Evolutionary conservation across 30 jellyfish, hydroid and myxozoan species (phyloP), one percentile per base, ranked within the genome.

Genomic region (Clytia hemisphaerica): DNA sequence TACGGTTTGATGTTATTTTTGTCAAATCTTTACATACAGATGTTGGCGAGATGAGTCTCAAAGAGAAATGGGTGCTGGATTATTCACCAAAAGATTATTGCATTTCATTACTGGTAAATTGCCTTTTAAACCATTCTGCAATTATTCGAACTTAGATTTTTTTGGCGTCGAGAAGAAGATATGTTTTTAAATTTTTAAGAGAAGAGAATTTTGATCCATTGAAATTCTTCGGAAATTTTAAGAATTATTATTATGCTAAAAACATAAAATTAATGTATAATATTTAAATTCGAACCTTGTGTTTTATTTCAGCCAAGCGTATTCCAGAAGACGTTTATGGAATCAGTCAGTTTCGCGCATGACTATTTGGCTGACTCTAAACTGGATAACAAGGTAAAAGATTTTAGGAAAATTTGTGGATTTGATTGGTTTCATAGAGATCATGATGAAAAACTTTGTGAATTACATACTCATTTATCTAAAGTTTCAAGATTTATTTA

Each of bases 61-160:
- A 71, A 37, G 96, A 85, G 64, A 16, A 57, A 19, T 78, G 92
- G 93, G 90, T 38, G 18, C 82, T 85, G 14, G 89, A 46, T 12
- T 85, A 65, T 46, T 82, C 57, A 38, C 85, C 67, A 45, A 53
- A 66, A 34, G 77, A 79, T 38, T 70, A 81, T 24, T 85, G 88
- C 82, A 71, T 77, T 4, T 85, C 96, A 4, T 46, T 53, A 4
- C 71, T 85, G 92, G 96, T 77, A 59, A 32, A 73, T 21, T 24
- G 4, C 10, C 31, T 29, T 51, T 10, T 18, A 24, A 4, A 36
- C 27, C 9, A 24, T 10, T 67, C 19, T n/a, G 28, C n/a, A n/a
- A n/a, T n/a, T n/a, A n/a, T n/a, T n/a, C n/a, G n/a, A n/a, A n/a
- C n/a, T n/a, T n/a, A n/a, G n/a, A n/a, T n/a, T n/a, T n/a, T n/a